phyloP scores from a whole-genome alignment of 2,113 vertebrate species.

The Apistogramma diplotaenia region DNA sequence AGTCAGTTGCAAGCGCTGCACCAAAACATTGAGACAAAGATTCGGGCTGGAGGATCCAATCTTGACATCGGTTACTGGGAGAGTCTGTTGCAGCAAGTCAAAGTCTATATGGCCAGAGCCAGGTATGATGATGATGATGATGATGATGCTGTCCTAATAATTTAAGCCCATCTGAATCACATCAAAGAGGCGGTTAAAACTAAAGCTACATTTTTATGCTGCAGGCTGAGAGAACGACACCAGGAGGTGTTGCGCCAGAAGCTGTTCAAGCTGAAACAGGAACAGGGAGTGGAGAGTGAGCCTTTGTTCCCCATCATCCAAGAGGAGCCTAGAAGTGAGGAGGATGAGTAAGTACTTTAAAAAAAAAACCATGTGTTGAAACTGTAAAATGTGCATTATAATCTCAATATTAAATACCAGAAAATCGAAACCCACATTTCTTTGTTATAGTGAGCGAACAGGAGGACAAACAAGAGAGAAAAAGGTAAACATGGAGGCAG shows the following conservation, averaged over 20 bases:
- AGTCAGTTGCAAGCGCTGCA: conserved; percentile 93
- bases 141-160: neutral
- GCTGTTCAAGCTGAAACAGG: conserved; percentile 95
- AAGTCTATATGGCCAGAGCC: conserved; percentile 94
- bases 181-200: neutral
- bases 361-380: neutral
- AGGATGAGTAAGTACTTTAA: conserved; percentile 73
- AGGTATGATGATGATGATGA: conserved; percentile 76
- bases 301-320: conserved; percentile 93
- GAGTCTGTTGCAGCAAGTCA: conserved; percentile 92
- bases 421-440: neutral
- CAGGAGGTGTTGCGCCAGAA: conserved; percentile 97
- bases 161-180: too few species aligned
- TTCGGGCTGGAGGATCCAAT: conserved; percentile 89
- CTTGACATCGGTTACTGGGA: conserved; percentile 99
- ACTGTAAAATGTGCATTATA: neutral
- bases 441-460: conserved; percentile 7
- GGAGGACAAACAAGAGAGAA: neutral
- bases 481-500: neutral
- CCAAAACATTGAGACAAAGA: conserved; percentile 92
- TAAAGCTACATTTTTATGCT: neutral
- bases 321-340: conserved; percentile 74
- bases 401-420: neutral
- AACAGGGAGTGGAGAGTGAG: conserved; percentile 94
- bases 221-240: conserved; percentile 91